Base-by-base conservation (phyloP, 2,797 vertebrate genomes). In the Lerista edwardsae region DNA sequence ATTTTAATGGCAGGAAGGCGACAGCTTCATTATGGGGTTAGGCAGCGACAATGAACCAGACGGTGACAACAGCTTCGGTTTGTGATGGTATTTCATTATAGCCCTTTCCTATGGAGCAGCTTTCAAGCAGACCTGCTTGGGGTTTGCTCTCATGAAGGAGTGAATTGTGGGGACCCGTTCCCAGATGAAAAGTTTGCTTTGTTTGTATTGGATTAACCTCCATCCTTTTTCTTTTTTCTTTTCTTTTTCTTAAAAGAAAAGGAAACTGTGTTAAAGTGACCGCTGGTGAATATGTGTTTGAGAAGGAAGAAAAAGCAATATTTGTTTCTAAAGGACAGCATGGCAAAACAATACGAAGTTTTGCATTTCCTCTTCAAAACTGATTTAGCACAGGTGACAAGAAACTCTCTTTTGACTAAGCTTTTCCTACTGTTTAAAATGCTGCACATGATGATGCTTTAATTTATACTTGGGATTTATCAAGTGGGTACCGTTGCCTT, bases 291-390 rank as follows among this genome's bases (percentile, higher is more conserved):
- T 95, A 96, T 96, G 95, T 96, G 91, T 93, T 91, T 96, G 87
- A 95, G 94, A 93, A 96, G 94, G 94, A 96, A 96, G 95, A 96
- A 96, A 95, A 96, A 95, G 96, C 96, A 96, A 84, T 91, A 94
- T 93, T 95, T 86, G 27, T 94, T 94, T 92, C 94, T 93, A 93
- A 95, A 90, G 83, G 91, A 92, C 92, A 95, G 87, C 91, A 96
- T 96, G 96, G 96, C 94, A 93, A 94, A 95, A 91, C 92, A 85
- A 41, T 92, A 88, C 86, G 94, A 96, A 96, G 93, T 96, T 95
- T 90, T 93, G 69, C 86, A 84, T 93, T 93, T 94, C 80, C 91
- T 92, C 85, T 89, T 92, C 89, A 93, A 95, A 90, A 94, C 88
- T 90, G 91, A 90, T 91, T 89, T 96, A 93, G 90, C 85, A 86